Base-by-base conservation (phyloP, 1,140 invertebrate species). In the Conopomorpha cramerella region DNA sequence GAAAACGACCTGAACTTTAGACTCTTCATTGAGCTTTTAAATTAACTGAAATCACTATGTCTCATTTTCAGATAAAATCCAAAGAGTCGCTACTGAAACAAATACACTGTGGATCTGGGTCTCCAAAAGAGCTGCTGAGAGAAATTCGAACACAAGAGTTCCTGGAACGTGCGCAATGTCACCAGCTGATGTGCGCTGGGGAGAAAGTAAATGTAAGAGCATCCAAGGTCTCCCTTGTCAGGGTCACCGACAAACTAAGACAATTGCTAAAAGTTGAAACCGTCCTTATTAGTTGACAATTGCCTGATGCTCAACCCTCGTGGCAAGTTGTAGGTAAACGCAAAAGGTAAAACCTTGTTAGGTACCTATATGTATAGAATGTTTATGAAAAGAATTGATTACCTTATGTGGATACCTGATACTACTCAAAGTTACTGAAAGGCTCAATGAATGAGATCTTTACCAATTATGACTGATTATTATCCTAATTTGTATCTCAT, bases 161-260 rank as follows among this genome's bases (percentile, higher is more conserved):
- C 56, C 55, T 91, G 27, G 88, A 91, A 52, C 83, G 87, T 46
- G 88, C 89, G 1, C 85, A 85, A 40, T 91, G 89, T 52, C 86
- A 89, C 53, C 88, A 91, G 48, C 67, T 91, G 16, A 67, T 91
- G 27, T 86, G 86, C 45, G 86, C 85, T 31, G 87, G 87, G 11
- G 89, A 91, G 51, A 88, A 88, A 55, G 82, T 91, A 28, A 89
- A 88, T 49, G 83, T 88, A 18, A 80, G 87, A 15, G 85, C 86
- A 13, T 89, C 88, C 15, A 91, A 91, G 65, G 86, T 92, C 37
- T 84, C 86, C n/a, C 82, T 92, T 16, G 85, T 92, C 37, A 85
- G 86, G 51, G 91, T 92, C 73, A 91, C 88, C 40, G 89, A 92
- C 36, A 86, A 84, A 55, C 85, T 92, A 31, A 82, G 81, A 41